Base-by-base conservation (phyloP, 1,140 invertebrate species). In the Danaus melanippus region DNA sequence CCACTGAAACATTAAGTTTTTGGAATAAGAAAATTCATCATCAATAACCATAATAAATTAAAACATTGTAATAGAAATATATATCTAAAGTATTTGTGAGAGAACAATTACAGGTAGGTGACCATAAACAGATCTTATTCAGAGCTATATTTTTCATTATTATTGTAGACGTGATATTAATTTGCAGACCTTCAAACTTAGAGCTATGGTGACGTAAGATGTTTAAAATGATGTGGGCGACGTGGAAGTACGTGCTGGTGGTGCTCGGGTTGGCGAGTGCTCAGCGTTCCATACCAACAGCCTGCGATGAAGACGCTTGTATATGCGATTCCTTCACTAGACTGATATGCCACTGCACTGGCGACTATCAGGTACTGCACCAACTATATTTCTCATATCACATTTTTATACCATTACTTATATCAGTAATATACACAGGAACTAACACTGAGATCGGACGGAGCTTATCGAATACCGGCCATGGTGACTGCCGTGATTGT, bases 271-370 rank as follows among this genome's bases (percentile, higher is more conserved):
- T 46, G 45, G 75, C 71, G n/a, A 62, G 69, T 12, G 74, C 74
- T 53, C 77, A 79, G 67, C 60, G 65, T 58, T 58, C 62, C 58
- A 79, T 77, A 60, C 85, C 86, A 50, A 88, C 84, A 42, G 80
- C 87, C 59, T 90, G 89, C 75, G 86, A 89, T 49, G 87, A 90
- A 54, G 84, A 85, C 32, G 84, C 85, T 12, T 91, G 90, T 69
- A 83, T 71, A 47, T 91, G 90, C 74, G 89, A 91, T 67, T 68
- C 83, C 10, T 89, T 89, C 62, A 88, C 88, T 21, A 80, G 88
- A 47, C 79, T 91, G 47, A 87, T 85, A 67, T 91, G 90, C 76
- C 86, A 85, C 66, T 91, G 90, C 75, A 88, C 88, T 44, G 70
- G 70, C 43, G 75, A 85, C n/a, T 72, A 77, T 56, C 71, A 89